Base-by-base conservation (phyloP, 2,113 vertebrate genomes). In the Bambusicola thoracicus region DNA sequence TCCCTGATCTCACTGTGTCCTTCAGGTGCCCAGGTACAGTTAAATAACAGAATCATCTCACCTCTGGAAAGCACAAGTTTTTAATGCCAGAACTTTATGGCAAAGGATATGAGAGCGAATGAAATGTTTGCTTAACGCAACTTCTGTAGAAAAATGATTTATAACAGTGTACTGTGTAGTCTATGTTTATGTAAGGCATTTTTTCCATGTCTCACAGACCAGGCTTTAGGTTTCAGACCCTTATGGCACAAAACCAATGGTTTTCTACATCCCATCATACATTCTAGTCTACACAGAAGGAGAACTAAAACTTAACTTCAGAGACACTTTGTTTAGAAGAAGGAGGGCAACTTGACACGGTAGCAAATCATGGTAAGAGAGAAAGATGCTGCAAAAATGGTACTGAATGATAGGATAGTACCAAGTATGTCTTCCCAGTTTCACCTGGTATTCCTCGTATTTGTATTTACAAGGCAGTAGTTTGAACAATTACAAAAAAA, bases 1-100 rank as follows among this genome's bases (percentile, higher is more conserved):
- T 79, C 62, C 25, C 38, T 81, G 53, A 73, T 85, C 76, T 68
- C 41, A 46, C 34, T 36, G 66, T 18, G 25, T 94, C 69, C 56
- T 89, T 86, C n/a, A 75, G 46, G 27, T 51, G 70, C 25, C 12
- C 38, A 51, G 43, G 48, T 56, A 89, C 32, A 76, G 74, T 68
- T 76, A 87, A 95, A 95, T 78, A 91, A 3, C 14, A 79, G 51
- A 91, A 92, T 89, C 43, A 48, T 79, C 48, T 94, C 32, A 79
- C 40, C 36, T 65, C 38, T 65, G 43, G 61, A 91, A 89, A 78
- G 13, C 15, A 89, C 6, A 89, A 53, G 7, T 48, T 85, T 93
- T 95, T 87, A 89, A 91, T 93, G 78, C 58, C 70, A 84, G 18
- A 55, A n/a, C 51, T 81, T 91, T 85, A 66, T 79, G 62, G 36